These are phyloP conservation scores for Ophion slaviceki DNA, from an alignment of 2,888 invertebrate species.

Conservation along the genomic window DNA sequence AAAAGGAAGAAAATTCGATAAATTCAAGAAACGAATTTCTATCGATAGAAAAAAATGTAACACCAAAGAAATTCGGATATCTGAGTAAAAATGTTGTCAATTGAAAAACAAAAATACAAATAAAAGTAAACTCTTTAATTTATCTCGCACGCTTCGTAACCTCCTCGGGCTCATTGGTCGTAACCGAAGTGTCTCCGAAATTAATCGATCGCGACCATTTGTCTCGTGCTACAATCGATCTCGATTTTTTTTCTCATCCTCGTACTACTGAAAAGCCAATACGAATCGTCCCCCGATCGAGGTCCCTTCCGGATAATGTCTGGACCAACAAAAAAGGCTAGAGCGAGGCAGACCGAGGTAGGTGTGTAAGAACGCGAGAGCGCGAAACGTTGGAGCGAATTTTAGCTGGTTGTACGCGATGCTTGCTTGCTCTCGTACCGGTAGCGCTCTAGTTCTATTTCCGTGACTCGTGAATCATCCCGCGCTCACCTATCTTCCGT, in stretches of 20 bases:
- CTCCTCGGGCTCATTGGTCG: background rate
- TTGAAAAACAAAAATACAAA: background rate
- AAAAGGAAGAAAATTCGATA: no score
- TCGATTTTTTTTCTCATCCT: conserved; percentile 74
- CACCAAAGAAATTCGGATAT: background rate
- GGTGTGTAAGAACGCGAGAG: conserved; percentile 7
- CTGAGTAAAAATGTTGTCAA: background rate
- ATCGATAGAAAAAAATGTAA: background rate
- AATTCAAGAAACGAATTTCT: background rate
- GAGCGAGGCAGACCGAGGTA: conserved; percentile 47
- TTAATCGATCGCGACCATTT: conserved; percentile 6
- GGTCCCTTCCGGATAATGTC: conserved; percentile 56
- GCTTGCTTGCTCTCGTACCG: conserved; percentile 50
- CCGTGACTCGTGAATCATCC: conserved; percentile 81
- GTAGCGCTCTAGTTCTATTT: conserved; percentile 80
- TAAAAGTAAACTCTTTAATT: background rate
- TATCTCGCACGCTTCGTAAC: background rate
- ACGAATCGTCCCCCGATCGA: background rate
- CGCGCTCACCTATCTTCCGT: conserved; percentile 77
- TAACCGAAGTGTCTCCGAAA: background rate
- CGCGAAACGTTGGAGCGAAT: conserved; percentile 41
- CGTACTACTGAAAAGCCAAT: conserved; percentile 68
- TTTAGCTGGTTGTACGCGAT: conserved; percentile 19
- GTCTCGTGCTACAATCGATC: conserved; percentile 58
- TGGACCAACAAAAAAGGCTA: conserved; percentile 21